Evolutionary conservation across 2,888 invertebrate species (phyloP), one percentile per base, ranked within the genome.

Genomic region (Apodemia zela): DNA sequence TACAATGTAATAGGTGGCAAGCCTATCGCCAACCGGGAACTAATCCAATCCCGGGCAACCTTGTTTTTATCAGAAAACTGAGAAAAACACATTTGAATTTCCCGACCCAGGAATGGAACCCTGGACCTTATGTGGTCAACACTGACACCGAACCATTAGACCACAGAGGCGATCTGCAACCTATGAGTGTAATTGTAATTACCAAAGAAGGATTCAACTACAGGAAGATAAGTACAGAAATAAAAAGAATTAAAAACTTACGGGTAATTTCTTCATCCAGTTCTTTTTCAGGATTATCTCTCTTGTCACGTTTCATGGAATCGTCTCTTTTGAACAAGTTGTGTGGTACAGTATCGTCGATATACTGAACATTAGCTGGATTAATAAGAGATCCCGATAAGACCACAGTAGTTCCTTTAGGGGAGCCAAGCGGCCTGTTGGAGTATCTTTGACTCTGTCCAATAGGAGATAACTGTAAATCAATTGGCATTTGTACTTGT

Each of bases 291-390:
- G 90, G 91, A 63, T 92, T 92, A 63, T 92, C 92, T 70, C 92
- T 77, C 68, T 92, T 92, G 61, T 89, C 90, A 5, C 92, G 80
- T 72, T 87, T 90, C 63, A 81, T 73, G 1, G 87, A 84, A 68
- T 88, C 54, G 25, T 54, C 78, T 68, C 93, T 85, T 73, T 93
- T 93, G 71, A 86, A 94, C 33, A 94, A 71, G 66, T 86, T 88
- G 72, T 93, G 94, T 0, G 82, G 75, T 10, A 81, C 75, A 3
- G 82, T 75, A 47, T 93, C 93, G 70, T 95, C 94, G 45, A 95
- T 90, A 68, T 93, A 94, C 77, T 94, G 94, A 0, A 94, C 93
- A 73, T 94, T 94, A 3, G 93, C 93, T 29, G 94, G 93, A 72
- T 94, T 93, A 3, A 92, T 74, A 38, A 93, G 79, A 0, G 88